Conservation (phyloP, 2,797 vertebrate species). For the Hyperoplus lanceolatus region DNA sequence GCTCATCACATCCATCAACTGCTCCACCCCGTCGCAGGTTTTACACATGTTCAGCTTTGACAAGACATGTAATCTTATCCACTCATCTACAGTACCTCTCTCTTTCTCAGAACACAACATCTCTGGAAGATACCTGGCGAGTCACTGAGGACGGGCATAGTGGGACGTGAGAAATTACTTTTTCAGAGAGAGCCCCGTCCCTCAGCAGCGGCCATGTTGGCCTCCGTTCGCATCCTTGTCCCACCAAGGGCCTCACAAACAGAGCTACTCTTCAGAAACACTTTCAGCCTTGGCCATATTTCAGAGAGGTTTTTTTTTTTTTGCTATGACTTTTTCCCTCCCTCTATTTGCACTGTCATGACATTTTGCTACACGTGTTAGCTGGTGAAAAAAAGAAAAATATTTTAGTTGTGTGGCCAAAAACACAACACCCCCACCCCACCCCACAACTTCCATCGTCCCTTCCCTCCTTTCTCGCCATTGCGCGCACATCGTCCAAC, state of each 20-base stretch:
- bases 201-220: constrained; percentile 46
- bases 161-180: constrained; percentile 46
- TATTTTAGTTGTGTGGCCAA: constrained; percentile 64
- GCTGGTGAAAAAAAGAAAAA: constrained; percentile 37
- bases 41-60: constrained; percentile 75
- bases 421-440: constrained; percentile 48
- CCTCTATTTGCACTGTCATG: constrained; percentile 66
- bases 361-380: constrained; percentile 71
- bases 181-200: constrained; percentile 18
- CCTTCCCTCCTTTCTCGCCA: constrained; percentile 67
- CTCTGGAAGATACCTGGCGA: constrained; percentile 57
- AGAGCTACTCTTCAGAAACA: constrained; percentile 73
- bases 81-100: constrained; percentile 51
- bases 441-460: constrained; percentile 42
- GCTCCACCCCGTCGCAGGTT: constrained; percentile 37
- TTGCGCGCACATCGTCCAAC: constrained; percentile 66
- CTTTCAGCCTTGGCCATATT: constrained; percentile 82
- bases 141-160: constrained; percentile 49
- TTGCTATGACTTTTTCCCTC: constrained; percentile 42
- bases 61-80: constrained; percentile 73
- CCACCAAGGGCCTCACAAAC: constrained; percentile 49
- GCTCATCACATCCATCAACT: constrained; percentile 62
- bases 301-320: constrained; percentile 68
- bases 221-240: constrained; percentile 67
- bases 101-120: constrained; percentile 65